Conservation (phyloP, 2,113 vertebrate species). For the Coregonus clupeaformis region DNA sequence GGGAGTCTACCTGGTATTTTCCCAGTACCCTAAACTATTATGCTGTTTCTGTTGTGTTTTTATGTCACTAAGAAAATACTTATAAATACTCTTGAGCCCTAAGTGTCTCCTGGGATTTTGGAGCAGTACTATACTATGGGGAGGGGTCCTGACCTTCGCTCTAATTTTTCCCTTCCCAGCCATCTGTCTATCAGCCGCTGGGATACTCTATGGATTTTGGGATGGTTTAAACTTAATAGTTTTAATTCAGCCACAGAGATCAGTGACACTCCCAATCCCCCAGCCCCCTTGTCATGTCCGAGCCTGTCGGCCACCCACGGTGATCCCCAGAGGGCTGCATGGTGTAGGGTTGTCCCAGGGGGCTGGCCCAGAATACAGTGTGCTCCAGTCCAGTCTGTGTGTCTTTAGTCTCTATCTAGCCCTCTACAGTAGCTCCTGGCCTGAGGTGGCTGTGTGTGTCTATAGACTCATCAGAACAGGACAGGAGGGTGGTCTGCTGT, state of each 20-base stretch:
- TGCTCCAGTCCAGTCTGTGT: neutral
- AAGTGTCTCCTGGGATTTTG: neutral
- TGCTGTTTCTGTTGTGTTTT: neutral
- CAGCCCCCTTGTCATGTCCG: slow-evolving; percentile 10
- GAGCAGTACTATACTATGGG: neutral
- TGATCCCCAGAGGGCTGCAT: slow-evolving; percentile 30
- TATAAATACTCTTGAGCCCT: neutral
- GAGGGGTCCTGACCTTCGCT: slow-evolving; percentile 1
- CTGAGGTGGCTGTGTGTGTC: too few species aligned
- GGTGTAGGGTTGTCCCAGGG: neutral
- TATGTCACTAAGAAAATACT: neutral
- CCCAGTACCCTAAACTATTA: slow-evolving; percentile 13
- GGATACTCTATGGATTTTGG: slow-evolving; percentile 26
- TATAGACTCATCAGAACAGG: slow-evolving; percentile 56
- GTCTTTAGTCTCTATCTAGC: neutral
- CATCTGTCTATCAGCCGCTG: slow-evolving; percentile 31
- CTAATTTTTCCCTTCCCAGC: slow-evolving; percentile 13
- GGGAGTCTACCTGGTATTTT: slow-evolving; percentile 18
- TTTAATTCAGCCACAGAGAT: slow-evolving; percentile 41
- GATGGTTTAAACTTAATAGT: slow-evolving; percentile 28
- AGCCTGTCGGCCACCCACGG: slow-evolving; percentile 60
- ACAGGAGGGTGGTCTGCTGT: slow-evolving; percentile 40
- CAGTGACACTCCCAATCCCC: slow-evolving; percentile 6
- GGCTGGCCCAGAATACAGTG: slow-evolving; percentile 48
- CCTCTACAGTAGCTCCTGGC: too few species aligned